These are phyloP conservation scores for Drosophila merina DNA, from an alignment of 2,888 invertebrate species.

Conservation along the genomic window DNA sequence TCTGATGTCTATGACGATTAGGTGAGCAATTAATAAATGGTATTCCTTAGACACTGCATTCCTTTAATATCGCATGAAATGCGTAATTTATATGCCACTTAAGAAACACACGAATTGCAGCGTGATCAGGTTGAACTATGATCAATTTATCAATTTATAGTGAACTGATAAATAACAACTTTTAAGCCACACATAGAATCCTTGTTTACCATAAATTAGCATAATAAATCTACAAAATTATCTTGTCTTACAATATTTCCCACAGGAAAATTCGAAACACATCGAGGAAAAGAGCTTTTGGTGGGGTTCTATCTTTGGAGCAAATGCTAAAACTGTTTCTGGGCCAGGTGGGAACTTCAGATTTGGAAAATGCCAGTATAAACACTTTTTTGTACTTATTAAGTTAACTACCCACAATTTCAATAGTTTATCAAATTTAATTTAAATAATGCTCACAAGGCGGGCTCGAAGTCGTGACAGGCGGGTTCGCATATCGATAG, in stretches of 20 bases:
- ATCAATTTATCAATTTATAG: background rate
- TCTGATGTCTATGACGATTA: conserved; percentile 1
- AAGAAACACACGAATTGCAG: background rate
- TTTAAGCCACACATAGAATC: background rate
- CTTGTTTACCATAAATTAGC: background rate
- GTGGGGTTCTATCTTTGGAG: conserved; percentile 88
- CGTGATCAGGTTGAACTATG: background rate
- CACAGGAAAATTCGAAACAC: conserved; percentile 87
- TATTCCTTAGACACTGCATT: conserved; percentile 1
- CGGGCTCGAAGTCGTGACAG: no score
- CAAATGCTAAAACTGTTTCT: conserved; percentile 84
- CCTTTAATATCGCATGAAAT: background rate
- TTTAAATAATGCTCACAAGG: no score
- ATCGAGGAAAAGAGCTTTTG: conserved; percentile 90
- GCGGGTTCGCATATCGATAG: no score
- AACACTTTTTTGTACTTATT: no score
- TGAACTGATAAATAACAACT: background rate
- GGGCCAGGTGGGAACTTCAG: no score
- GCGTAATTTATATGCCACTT: background rate
- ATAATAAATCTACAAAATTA: background rate
- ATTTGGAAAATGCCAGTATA: no score
- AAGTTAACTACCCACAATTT: no score
- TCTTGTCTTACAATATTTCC: background rate
- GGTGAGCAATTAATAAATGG: background rate
- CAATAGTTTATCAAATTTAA: no score